Percentiles rank a stretch among this genome's conserved stretches.
Evolutionary conservation across 1,140 invertebrate species (phyloP).

Genomic region (Phortica variegata): DNA sequence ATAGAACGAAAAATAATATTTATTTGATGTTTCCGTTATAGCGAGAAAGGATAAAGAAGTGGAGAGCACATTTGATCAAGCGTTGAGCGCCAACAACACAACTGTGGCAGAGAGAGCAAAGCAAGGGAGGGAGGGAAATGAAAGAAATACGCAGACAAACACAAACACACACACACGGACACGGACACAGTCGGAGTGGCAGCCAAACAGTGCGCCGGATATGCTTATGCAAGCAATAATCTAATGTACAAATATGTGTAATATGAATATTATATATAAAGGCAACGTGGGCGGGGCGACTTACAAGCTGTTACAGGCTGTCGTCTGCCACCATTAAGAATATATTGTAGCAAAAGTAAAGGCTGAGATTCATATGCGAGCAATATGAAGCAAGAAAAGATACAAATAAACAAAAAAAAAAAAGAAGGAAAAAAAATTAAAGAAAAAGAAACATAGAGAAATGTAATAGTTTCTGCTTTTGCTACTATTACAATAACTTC

Average conservation of each 20-base stretch:
- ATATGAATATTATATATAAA: background rate
- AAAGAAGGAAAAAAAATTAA: conserved; percentile 10
- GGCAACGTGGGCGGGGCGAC: conserved; percentile 9
- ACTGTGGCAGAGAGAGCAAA: conserved; percentile 5
- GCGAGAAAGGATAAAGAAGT: conserved; percentile 2
- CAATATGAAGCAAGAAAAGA: too few relatives aligned
- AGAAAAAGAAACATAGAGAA: too few relatives aligned
- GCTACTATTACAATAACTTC: too few relatives aligned
- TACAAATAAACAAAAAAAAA: conserved; percentile 30
- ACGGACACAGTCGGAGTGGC: conserved; percentile 8
- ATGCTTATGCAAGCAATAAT: conserved; percentile 50
- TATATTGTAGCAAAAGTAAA: too few relatives aligned
- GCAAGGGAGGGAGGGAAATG: conserved; percentile 12
- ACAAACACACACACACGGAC: conserved; percentile 17
- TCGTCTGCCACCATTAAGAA: conserved; percentile 27
- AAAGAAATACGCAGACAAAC: conserved; percentile 33
- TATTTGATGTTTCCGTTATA: conserved; percentile 44
- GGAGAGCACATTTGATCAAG: background rate
- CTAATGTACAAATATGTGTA: conserved; percentile 48
- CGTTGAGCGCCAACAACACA: background rate
- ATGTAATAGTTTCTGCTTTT: too few relatives aligned
- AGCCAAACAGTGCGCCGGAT: conserved; percentile 11
- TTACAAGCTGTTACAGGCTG: conserved; percentile 38
- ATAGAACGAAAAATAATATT: conserved; percentile 43
- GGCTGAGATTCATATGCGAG: too few relatives aligned